phyloP scores from a whole-genome alignment of 2,113 vertebrate species.

The Vidua chalybeata region DNA sequence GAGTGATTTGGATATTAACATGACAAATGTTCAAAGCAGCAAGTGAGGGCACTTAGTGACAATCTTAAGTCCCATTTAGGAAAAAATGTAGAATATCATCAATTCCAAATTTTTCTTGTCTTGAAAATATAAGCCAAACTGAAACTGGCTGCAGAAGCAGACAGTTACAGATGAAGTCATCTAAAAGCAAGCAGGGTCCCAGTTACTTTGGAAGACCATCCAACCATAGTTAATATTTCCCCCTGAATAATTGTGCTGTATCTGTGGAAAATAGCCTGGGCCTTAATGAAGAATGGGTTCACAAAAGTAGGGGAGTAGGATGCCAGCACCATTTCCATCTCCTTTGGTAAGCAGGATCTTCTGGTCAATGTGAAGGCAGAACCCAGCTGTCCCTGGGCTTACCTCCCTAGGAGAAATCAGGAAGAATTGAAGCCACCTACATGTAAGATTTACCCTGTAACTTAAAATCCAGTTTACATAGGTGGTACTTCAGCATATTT shows the following conservation, averaged over 20 bases:
- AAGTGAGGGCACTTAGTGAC: not conserved
- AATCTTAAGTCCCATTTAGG: not conserved
- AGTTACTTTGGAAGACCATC: not conserved
- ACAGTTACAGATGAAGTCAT: not conserved
- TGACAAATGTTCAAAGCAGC: not conserved
- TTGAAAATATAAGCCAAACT: not conserved
- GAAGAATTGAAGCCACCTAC: not conserved
- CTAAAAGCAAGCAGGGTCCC: not conserved
- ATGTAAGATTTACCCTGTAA: not conserved
- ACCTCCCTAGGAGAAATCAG: not conserved
- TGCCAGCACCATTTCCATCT: not conserved
- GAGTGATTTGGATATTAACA: not conserved
- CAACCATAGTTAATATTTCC: not conserved
- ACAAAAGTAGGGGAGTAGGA: not conserved
- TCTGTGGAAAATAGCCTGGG: not conserved
- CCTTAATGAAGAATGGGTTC: not conserved
- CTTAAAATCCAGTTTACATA: not conserved
- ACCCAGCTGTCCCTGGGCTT: not conserved
- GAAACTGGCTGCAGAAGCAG: not conserved
- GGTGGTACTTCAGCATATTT: not conserved
- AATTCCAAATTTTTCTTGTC: not conserved
- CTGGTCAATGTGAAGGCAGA: not conserved
- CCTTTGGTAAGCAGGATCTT: not conserved
- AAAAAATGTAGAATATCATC: not conserved
- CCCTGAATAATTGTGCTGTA: not conserved